phyloP scores from a whole-genome alignment of 2,888 invertebrate genomes.

The Pristionchus arcanus region DNA sequence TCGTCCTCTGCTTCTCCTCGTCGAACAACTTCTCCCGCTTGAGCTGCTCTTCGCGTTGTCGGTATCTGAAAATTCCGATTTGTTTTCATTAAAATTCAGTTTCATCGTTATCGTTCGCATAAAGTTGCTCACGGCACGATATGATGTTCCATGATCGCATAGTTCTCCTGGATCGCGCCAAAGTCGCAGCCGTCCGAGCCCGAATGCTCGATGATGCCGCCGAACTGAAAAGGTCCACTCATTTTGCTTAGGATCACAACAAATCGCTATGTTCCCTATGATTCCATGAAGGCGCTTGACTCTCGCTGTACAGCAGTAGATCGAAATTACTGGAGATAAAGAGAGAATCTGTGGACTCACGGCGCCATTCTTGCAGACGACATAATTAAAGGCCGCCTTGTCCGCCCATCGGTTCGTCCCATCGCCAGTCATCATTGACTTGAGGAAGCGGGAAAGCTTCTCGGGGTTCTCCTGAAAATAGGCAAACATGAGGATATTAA shows the following conservation, averaged over 20 bases:
- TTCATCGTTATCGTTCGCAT: too few relatives aligned
- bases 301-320: too few relatives aligned
- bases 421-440: slow-evolving; percentile 70
- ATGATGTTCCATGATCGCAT: slow-evolving; percentile 65
- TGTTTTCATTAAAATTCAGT: background rate
- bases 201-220: slow-evolving; percentile 74
- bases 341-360: too few relatives aligned
- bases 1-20: background rate
- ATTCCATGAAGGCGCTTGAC: too few relatives aligned
- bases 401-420: slow-evolving; percentile 75
- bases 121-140: background rate
- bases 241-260: too few relatives aligned
- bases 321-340: too few relatives aligned
- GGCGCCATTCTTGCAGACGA: slow-evolving; percentile 65
- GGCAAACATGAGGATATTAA: too few relatives aligned
- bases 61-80: background rate
- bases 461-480: slow-evolving; percentile 64
- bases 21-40: background rate
- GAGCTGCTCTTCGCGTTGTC: background rate
- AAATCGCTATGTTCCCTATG: too few relatives aligned
- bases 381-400: slow-evolving; percentile 72
- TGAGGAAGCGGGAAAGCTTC: slow-evolving; percentile 65
- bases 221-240: slow-evolving; percentile 57
- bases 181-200: slow-evolving; percentile 75
- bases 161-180: slow-evolving; percentile 74